These are phyloP conservation scores for Plusia festucae DNA, from an alignment of 2,888 invertebrate genomes.

Conservation along the genomic window DNA sequence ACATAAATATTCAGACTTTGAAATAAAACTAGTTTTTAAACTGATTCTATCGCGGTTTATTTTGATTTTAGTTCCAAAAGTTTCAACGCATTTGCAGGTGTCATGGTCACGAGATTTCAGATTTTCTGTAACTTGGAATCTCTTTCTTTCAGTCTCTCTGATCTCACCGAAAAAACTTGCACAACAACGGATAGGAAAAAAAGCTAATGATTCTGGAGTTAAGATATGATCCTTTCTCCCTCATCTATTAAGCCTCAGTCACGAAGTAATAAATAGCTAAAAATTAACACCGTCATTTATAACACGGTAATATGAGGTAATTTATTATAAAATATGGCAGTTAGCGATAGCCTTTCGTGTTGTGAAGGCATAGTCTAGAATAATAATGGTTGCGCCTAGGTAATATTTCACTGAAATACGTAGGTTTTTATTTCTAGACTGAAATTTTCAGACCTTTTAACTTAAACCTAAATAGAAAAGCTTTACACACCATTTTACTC, in stretches of 20 bases:
- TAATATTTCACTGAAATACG: not conserved
- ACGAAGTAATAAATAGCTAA: slow-evolving; percentile 1
- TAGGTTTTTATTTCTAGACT: not conserved
- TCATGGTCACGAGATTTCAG: no score
- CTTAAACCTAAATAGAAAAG: not conserved
- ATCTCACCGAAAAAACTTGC: no score
- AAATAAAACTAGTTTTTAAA: no score
- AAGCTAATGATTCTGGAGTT: no score
- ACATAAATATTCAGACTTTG: no score
- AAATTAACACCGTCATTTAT: not conserved
- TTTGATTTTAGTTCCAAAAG: no score
- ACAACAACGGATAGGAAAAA: no score
- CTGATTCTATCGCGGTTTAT: no score
- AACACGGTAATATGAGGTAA: not conserved
- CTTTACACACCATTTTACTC: no score
- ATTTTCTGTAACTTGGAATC: no score
- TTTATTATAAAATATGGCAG: slow-evolving; percentile 1
- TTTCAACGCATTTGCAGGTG: no score
- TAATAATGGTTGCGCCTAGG: not conserved
- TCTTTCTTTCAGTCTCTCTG: no score
- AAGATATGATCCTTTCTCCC: not conserved
- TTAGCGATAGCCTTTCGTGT: not conserved
- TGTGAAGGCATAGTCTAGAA: not conserved
- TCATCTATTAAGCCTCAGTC: not conserved
- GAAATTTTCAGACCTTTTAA: not conserved